Evolutionary conservation across 2,888 invertebrate genomes (phyloP).

Genomic region (Pachymerium ferrugineum): DNA sequence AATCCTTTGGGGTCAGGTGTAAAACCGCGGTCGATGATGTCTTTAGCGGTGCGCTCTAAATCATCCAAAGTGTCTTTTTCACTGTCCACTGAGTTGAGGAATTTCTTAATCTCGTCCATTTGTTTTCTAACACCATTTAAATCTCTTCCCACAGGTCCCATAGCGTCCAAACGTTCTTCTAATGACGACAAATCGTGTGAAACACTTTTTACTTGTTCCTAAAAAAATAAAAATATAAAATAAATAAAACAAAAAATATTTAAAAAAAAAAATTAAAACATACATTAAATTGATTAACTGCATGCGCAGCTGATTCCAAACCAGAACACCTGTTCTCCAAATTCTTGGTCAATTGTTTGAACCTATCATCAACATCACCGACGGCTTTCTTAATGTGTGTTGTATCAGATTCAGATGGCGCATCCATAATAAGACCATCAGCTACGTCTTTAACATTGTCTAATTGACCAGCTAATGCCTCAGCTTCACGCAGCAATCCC

Average conservation of each 20-base stretch:
- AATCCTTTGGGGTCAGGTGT: constrained; percentile 75
- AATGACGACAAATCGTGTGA: constrained; percentile 69
- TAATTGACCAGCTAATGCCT: constrained; percentile 68
- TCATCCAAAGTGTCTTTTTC: constrained; percentile 53
- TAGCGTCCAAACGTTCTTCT: constrained; percentile 74
- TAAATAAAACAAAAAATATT: constrained; percentile 23
- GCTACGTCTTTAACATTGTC: constrained; percentile 62
- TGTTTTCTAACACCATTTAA: constrained; percentile 75
- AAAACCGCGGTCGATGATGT: constrained; percentile 75
- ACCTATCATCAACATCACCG: constrained; percentile 66
- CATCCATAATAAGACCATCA: constrained; percentile 69
- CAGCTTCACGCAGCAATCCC: constrained; percentile 69
- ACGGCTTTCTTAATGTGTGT: constrained; percentile 72
- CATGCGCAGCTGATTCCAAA: constrained; percentile 77
- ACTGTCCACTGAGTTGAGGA: constrained; percentile 46
- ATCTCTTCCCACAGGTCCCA: constrained; percentile 83
- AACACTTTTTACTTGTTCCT: constrained; percentile 73
- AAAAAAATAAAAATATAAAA: constrained; percentile 36
- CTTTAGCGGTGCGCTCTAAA: constrained; percentile 66
- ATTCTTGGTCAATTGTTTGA: constrained; percentile 67
- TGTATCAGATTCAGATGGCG: constrained; percentile 66
- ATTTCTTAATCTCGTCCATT: constrained; percentile 64
- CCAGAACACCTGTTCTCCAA: constrained; percentile 72
- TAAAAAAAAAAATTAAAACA: constrained; percentile 37
- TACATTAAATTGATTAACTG: constrained; percentile 77